Conservation (phyloP, 1,140 invertebrate species). For the Gonioctena quinquepunctata region DNA sequence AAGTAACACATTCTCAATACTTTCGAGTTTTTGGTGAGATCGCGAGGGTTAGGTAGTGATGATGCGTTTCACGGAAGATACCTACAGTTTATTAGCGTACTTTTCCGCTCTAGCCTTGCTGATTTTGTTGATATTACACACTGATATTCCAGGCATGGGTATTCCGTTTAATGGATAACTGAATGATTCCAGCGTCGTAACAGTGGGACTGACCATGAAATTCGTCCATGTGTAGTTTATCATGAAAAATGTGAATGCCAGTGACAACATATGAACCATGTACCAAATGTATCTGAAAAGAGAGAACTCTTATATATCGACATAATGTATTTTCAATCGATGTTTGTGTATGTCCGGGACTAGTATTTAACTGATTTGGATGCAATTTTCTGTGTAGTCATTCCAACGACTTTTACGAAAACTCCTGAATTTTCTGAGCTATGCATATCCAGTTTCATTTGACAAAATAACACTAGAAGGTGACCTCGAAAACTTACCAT, state of each 20-base stretch:
- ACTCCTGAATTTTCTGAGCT: too few species aligned
- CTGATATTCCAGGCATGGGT: constrained; percentile 60
- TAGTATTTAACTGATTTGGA: too few species aligned
- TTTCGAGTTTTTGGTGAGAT: not conserved
- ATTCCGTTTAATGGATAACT: constrained; percentile 58
- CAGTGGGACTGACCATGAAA: constrained; percentile 54
- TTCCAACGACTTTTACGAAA: too few species aligned
- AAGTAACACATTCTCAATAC: too few species aligned
- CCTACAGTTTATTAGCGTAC: constrained; percentile 51
- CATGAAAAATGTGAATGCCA: constrained; percentile 14
- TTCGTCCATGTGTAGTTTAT: constrained; percentile 46
- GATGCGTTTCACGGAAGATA: constrained; percentile 12
- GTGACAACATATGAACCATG: constrained; percentile 5
- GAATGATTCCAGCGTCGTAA: constrained; percentile 57
- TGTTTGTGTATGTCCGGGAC: too few species aligned
- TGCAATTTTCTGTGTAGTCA: too few species aligned
- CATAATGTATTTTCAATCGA: too few species aligned
- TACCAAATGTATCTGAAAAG: constrained; percentile 21
- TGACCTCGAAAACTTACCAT: too few species aligned
- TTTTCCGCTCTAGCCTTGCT: constrained; percentile 50
- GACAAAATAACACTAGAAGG: too few species aligned
- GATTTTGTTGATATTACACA: constrained; percentile 62
- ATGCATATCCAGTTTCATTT: too few species aligned
- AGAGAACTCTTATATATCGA: too few species aligned
- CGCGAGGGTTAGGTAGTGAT: not conserved